Percentiles rank a stretch among this genome's conserved stretches.
These are phyloP conservation scores for Nycticorax nycticorax DNA, from an alignment of 2,113 vertebrate species.

Conservation along the genomic window DNA sequence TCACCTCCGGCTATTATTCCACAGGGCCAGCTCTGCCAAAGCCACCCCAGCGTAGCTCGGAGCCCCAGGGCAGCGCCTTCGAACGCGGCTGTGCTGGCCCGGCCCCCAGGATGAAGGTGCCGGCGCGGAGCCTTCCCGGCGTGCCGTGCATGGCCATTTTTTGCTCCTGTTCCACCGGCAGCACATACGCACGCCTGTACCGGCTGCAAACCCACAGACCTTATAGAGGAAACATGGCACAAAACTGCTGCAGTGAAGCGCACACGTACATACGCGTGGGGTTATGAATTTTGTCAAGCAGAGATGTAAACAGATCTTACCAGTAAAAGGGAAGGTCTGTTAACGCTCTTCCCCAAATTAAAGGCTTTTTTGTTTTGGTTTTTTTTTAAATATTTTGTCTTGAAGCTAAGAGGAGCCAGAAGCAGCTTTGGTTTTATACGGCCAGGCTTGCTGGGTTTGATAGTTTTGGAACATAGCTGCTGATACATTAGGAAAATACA, in stretches of 20 bases:
- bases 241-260: accelerated
- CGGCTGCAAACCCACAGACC: neutral
- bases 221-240: accelerated
- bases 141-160: too few relatives aligned
- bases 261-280: accelerated
- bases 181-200: accelerated
- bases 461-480: constrained; percentile 6
- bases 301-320: neutral
- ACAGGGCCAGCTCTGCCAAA: neutral
- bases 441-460: constrained; percentile 8
- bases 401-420: neutral
- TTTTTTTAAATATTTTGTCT: neutral
- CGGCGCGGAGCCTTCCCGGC: too few relatives aligned
- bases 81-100: accelerated
- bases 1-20: too few relatives aligned
- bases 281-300: neutral
- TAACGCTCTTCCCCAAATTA: neutral
- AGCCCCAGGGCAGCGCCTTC: neutral
- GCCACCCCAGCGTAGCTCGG: accelerated
- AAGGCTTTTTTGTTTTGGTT: neutral
- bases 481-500: neutral
- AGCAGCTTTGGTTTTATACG: neutral
- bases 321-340: neutral
- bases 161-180: neutral
- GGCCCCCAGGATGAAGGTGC: neutral